Percentiles rank a stretch among this genome's conserved stretches.
Conservation (phyloP, 2,113 vertebrate species). For the Tupaia tana region DNA sequence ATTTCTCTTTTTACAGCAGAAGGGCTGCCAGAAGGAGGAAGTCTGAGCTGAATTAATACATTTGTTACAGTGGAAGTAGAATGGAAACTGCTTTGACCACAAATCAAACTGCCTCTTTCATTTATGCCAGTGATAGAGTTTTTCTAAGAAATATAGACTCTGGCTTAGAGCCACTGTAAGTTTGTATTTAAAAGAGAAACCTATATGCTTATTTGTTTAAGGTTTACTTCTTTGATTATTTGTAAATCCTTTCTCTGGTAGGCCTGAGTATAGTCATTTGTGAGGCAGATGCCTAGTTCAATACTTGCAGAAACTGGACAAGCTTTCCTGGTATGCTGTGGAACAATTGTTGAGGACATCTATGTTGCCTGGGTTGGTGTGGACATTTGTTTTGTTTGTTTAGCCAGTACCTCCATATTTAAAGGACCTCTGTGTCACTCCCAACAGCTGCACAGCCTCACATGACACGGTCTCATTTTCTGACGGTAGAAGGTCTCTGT, state of each 20-base stretch:
- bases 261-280: conserved; percentile 70
- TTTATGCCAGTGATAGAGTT: conserved; percentile 90
- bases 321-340: conserved; percentile 41
- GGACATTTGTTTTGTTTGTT: conserved; percentile 12
- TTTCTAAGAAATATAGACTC: conserved; percentile 90
- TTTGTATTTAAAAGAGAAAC: conserved; percentile 89
- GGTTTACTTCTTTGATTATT: conserved; percentile 85
- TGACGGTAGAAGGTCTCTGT: conserved; percentile 82
- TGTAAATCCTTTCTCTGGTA: conserved; percentile 80
- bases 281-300: conserved; percentile 73
- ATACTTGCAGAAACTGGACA: not conserved
- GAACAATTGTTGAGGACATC: conserved; percentile 1
- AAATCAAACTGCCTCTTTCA: conserved; percentile 92
- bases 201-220: conserved; percentile 88
- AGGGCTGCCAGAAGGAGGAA: conserved; percentile 91
- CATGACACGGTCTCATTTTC: conserved; percentile 85
- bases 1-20: conserved; percentile 92
- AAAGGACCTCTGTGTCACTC: conserved; percentile 82
- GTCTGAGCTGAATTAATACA: conserved; percentile 94
- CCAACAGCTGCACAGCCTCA: conserved; percentile 89
- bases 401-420: conserved; percentile 60
- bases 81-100: conserved; percentile 91
- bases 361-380: not conserved
- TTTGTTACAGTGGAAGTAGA: conserved; percentile 92
- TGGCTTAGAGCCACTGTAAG: conserved; percentile 87